Base-by-base conservation (phyloP, 2,113 vertebrate genomes). In the Seriola rivoliana region DNA sequence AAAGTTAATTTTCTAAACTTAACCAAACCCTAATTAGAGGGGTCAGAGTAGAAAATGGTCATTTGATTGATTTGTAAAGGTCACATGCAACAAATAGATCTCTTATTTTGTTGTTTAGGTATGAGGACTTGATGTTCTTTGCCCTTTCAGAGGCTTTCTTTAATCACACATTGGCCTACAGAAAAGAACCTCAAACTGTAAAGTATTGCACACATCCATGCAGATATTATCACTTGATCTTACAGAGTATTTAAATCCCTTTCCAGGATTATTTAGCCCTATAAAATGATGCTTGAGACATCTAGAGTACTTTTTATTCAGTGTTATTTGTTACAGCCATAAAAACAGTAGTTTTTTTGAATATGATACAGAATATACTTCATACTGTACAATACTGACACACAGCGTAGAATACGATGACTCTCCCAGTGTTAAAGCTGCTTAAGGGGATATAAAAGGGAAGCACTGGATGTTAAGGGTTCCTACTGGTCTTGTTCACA, bases 351-450 rank as follows among this genome's bases (percentile, higher is more conserved):
- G 10, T 19, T 21, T n/a, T 23, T 36, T 38, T 64, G 8, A 13
- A 48, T 48, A 4, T 4, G 14, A 67, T 48, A 48, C 13, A 25
- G 42, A 46, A 65, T 6, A 6, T 40, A 38, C 38, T 38, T 5
- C 38, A n/a, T 12, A 23, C 21, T 63, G 9, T 64, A 19, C 9
- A 10, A 13, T 40, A 21, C 34, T 21, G 10, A 6, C 19, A 64
- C 10, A 64, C 36, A 40, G 63, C 25, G 13, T 25, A 44, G 5
- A 65, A 65, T 65, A 25, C 25, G 1, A 7, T 9, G 17, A 65
- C 21, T 68, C 25, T 63, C 62, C 48, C 50, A 66, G 12, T 12
- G 19, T 64, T 63, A 52, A 63, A 42, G 36, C 48, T 63, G 52
- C n/a, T 14, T 36, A 62, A 76, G 11, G 21, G 36, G 7, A 71